These are phyloP conservation scores for Eupleurogrammus muticus DNA, from an alignment of 2,797 vertebrate genomes.

Conservation along the genomic window DNA sequence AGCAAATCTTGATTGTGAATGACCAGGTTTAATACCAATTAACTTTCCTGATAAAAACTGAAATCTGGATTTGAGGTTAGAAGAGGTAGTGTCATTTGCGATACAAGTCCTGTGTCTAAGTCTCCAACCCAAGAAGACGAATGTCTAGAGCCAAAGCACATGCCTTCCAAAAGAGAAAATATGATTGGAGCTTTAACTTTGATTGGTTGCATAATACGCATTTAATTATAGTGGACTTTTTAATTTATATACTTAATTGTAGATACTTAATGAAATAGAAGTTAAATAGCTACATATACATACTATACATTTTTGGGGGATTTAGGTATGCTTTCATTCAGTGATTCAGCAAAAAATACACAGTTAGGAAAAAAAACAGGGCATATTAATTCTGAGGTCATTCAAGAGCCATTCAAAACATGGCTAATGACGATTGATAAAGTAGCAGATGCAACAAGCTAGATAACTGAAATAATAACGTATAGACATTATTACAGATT, in stretches of 20 bases:
- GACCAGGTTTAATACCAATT: slow-evolving; percentile 58
- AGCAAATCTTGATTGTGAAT: slow-evolving; percentile 57
- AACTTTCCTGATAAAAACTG: slow-evolving; percentile 51
- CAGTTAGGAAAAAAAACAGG: neutral
- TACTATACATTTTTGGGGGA: neutral
- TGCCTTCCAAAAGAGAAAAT: slow-evolving; percentile 54
- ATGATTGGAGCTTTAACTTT: slow-evolving; percentile 38
- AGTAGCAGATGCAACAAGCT: neutral
- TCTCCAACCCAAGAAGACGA: slow-evolving; percentile 42
- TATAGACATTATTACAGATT: too few relatives aligned
- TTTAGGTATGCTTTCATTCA: neutral
- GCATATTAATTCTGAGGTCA: neutral
- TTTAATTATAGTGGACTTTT: slow-evolving; percentile 25
- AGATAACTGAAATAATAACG: neutral
- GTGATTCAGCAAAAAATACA: neutral
- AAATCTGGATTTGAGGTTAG: slow-evolving; percentile 67
- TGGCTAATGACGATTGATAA: neutral
- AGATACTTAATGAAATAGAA: neutral
- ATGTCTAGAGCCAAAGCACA: slow-evolving; percentile 44
- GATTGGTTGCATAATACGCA: slow-evolving; percentile 47
- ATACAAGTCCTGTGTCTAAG: slow-evolving; percentile 42
- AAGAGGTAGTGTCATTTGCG: slow-evolving; percentile 45
- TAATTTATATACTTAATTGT: slow-evolving; percentile 23
- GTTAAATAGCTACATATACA: neutral
- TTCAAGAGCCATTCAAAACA: neutral